Evolutionary conservation across 2,888 invertebrate genomes (phyloP).

Genomic region (Drosophila paramelanica): DNA sequence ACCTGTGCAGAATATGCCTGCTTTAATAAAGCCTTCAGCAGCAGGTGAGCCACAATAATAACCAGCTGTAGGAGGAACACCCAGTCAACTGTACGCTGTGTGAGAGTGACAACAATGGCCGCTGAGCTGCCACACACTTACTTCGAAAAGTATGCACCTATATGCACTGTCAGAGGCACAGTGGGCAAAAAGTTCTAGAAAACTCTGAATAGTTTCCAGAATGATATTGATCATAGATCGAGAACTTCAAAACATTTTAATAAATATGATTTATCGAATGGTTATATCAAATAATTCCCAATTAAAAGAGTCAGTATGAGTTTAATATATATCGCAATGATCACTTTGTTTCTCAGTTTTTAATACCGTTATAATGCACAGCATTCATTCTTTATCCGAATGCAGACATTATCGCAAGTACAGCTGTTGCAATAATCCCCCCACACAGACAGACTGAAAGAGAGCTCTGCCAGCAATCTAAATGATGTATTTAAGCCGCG

Average conservation of each 20-base stretch:
- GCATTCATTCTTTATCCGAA: neutral
- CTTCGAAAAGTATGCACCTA: slow-evolving; percentile 31
- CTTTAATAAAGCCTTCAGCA: slow-evolving; percentile 73
- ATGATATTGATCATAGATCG: too few relatives aligned
- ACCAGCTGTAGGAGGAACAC: slow-evolving; percentile 45
- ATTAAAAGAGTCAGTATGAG: too few relatives aligned
- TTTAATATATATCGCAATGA: too few relatives aligned
- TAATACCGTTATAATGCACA: neutral
- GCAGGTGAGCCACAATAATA: slow-evolving; percentile 60
- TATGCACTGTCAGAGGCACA: slow-evolving; percentile 13
- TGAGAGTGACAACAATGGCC: slow-evolving; percentile 56
- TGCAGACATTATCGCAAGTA: neutral
- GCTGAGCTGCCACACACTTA: slow-evolving; percentile 18
- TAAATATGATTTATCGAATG: too few relatives aligned
- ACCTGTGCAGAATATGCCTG: slow-evolving; percentile 35
- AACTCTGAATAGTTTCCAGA: too few relatives aligned
- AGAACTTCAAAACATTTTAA: too few relatives aligned
- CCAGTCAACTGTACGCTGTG: slow-evolving; percentile 21
- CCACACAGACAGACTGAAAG: neutral
- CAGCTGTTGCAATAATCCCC: neutral
- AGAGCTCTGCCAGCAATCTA: neutral
- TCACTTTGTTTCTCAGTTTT: too few relatives aligned
- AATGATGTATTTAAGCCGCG: slow-evolving; percentile 5
- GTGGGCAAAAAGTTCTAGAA: neutral
- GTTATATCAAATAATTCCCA: too few relatives aligned